These are phyloP conservation scores for Philereme transversata DNA, from an alignment of 2,888 invertebrate genomes.

Conservation along the genomic window DNA sequence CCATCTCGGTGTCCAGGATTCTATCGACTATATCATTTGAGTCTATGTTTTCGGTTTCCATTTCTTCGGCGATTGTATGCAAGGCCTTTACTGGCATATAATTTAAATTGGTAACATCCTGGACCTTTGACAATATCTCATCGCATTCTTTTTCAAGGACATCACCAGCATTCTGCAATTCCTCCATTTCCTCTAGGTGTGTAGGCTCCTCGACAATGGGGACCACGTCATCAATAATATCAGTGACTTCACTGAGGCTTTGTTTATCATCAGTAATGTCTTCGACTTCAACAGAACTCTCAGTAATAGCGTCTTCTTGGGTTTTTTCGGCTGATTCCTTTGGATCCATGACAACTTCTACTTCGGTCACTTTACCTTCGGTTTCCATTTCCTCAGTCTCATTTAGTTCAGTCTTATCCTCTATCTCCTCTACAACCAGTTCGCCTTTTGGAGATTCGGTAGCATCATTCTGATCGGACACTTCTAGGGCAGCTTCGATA, in stretches of 20 bases:
- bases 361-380: slow-evolving; percentile 41
- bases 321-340: slow-evolving; percentile 49
- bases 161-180: slow-evolving; percentile 41
- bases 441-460: slow-evolving; percentile 49
- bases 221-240: slow-evolving; percentile 62
- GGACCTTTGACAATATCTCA: slow-evolving; percentile 76
- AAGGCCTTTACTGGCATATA: slow-evolving; percentile 69
- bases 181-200: slow-evolving; percentile 62
- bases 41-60: slow-evolving; percentile 69
- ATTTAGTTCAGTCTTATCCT: slow-evolving; percentile 56
- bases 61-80: slow-evolving; percentile 69
- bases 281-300: slow-evolving; percentile 62
- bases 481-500: slow-evolving; percentile 51
- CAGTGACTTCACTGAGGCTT: slow-evolving; percentile 54
- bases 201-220: slow-evolving; percentile 66
- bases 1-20: slow-evolving; percentile 70
- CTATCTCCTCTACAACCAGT: slow-evolving; percentile 57
- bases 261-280: slow-evolving; percentile 64
- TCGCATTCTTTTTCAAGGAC: slow-evolving; percentile 78
- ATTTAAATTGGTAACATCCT: slow-evolving; percentile 73
- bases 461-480: slow-evolving; percentile 50
- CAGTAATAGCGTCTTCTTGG: slow-evolving; percentile 44
- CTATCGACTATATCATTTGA: slow-evolving; percentile 71
- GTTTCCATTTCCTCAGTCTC: slow-evolving; percentile 62
- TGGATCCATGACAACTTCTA: slow-evolving; percentile 46